Base-by-base conservation (phyloP, 2,797 vertebrate genomes). In the Psittacula echo region DNA sequence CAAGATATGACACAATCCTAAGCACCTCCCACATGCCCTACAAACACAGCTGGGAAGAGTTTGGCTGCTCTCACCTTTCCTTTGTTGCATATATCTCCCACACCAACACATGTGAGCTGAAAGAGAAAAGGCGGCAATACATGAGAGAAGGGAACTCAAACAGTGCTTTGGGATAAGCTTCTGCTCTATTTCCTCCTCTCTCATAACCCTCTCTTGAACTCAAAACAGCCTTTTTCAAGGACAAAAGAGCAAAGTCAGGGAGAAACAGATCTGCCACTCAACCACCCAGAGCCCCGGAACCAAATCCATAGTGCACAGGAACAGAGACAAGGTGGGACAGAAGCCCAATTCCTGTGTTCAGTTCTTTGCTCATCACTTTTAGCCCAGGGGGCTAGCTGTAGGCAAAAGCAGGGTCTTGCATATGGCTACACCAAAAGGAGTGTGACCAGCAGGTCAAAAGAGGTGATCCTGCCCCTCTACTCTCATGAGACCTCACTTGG, bases 11-110 rank as follows among this genome's bases (percentile, higher is more conserved):
- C 5, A 64, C 10, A 48, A 48, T 18, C 60, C 42, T 32, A 32
- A 65, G 30, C n/a, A 45, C 20, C 24, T 75, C 58, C 37, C 21
- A 39, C 18, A 8, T 20, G 17, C 39, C n/a, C 61, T 44, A 30
- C 29, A 45, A 48, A 78, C 30, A 64, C 24, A 58, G 77, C 7
- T 74, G 61, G 44, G 58, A 22, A 87, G 9, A 87, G 9, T 67
- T 27, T 23, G 32, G 14, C 12, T 45, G 32, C 50, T 84, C 98
- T 97, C 95, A 99, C 99, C 98, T 98, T 99, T 92, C 99, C 99
- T 98, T 98, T 99, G 94, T 99, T 99, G 97, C 99, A 99, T 11
- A 99, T 96, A 50, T 99, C 99, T 96, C 99, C 99, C 44, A 99
- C 98, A 4, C 99, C 98, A 47, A 99, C 99, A 16, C 99, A 99